Conservation (phyloP, 2,888 invertebrate species). For the Sinotaia quadrata region DNA sequence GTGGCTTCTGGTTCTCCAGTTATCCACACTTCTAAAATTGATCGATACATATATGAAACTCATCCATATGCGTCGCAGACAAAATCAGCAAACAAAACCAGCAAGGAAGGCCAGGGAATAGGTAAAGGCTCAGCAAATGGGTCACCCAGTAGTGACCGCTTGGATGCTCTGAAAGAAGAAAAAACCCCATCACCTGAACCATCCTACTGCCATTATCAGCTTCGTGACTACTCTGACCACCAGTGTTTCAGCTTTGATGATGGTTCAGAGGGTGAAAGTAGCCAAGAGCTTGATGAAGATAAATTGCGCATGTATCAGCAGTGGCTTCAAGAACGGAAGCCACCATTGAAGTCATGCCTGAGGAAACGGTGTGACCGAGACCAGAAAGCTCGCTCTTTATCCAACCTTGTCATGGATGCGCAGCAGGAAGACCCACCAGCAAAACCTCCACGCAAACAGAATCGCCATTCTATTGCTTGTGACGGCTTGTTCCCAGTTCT, state of each 20-base stretch:
- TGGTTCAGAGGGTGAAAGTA: slow-evolving; percentile 33
- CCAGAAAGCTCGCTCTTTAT: slow-evolving; percentile 54
- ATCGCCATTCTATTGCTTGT: slow-evolving; percentile 64
- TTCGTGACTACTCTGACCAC: slow-evolving; percentile 23
- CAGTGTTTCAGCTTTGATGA: slow-evolving; percentile 16
- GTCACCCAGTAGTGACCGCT: slow-evolving; percentile 35
- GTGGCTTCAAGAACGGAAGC: slow-evolving; percentile 48
- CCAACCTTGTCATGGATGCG: slow-evolving; percentile 39
- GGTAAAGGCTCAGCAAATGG: neutral
- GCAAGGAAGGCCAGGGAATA: neutral
- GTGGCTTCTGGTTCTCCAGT: neutral
- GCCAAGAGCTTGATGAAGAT: slow-evolving; percentile 34
- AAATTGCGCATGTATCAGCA: slow-evolving; percentile 35
- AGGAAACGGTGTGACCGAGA: slow-evolving; percentile 49
- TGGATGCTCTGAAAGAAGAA: slow-evolving; percentile 54
- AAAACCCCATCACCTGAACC: slow-evolving; percentile 24
- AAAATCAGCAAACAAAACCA: too few relatives aligned
- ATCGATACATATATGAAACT: slow-evolving; percentile 20
- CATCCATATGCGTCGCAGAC: slow-evolving; percentile 6
- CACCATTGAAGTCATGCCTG: slow-evolving; percentile 66
- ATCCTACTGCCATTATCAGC: slow-evolving; percentile 20
- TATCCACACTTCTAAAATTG: slow-evolving; percentile 4
- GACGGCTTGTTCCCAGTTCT: slow-evolving; percentile 55
- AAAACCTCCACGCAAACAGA: slow-evolving; percentile 47
- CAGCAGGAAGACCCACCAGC: slow-evolving; percentile 25